These are phyloP conservation scores for Pomacea canaliculata DNA, from an alignment of 2,888 invertebrate species.

Conservation along the genomic window DNA sequence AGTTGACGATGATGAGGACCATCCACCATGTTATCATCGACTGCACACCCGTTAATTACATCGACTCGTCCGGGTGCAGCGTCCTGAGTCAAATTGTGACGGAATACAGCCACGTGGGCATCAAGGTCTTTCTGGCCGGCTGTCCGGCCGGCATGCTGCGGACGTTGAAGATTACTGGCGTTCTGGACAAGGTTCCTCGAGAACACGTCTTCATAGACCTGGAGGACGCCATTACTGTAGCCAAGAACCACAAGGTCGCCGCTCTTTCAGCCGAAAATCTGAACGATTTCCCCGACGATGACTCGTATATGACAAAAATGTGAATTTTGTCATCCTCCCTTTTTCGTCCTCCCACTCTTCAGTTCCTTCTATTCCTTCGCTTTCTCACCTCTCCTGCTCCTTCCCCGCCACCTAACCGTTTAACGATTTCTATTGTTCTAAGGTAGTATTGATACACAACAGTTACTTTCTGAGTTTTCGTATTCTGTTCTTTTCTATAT, in stretches of 20 bases:
- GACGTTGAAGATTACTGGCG: slow-evolving; percentile 54
- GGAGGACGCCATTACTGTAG: slow-evolving; percentile 53
- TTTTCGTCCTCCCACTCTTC: background rate
- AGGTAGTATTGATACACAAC: background rate
- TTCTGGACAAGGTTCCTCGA: slow-evolving; percentile 53
- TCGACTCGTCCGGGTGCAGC: slow-evolving; percentile 61
- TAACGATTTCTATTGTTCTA: background rate
- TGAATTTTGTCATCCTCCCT: background rate
- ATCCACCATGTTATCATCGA: slow-evolving; percentile 60
- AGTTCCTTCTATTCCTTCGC: background rate
- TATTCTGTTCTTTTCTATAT: background rate
- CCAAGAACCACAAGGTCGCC: slow-evolving; percentile 45
- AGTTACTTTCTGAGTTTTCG: background rate
- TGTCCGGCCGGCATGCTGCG: slow-evolving; percentile 48
- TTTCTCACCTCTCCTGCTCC: background rate
- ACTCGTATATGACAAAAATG: slow-evolving; percentile 52
- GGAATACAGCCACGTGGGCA: slow-evolving; percentile 59
- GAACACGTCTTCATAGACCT: slow-evolving; percentile 53
- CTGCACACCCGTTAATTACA: slow-evolving; percentile 56
- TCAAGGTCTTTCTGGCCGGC: slow-evolving; percentile 54
- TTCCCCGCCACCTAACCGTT: background rate
- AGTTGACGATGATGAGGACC: slow-evolving; percentile 50
- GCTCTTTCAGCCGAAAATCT: slow-evolving; percentile 43
- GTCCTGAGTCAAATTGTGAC: slow-evolving; percentile 55
- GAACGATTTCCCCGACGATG: slow-evolving; percentile 56